These are phyloP conservation scores for Marmota flaviventris DNA, from an alignment of 2,113 vertebrate genomes.

Conservation along the genomic window DNA sequence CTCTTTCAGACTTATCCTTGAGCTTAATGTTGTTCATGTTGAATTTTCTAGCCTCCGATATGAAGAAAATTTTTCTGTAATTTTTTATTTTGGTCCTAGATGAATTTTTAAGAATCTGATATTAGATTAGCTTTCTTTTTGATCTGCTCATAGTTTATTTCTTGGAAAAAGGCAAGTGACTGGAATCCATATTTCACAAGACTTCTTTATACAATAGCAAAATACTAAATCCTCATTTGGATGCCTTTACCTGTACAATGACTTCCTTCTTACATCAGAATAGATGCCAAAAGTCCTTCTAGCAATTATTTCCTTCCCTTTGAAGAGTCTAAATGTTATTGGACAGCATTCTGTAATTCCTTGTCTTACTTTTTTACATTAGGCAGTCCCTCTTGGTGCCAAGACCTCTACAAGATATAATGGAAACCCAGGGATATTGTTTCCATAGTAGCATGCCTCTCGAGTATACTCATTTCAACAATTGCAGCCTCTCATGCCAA, in stretches of 20 bases:
- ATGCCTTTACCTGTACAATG: constrained; percentile 30
- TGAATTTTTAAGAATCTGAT: constrained; percentile 9
- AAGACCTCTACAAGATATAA: constrained; percentile 63
- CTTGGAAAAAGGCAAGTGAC: constrained; percentile 47
- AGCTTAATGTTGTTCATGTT: constrained; percentile 60
- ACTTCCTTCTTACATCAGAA: constrained; percentile 46
- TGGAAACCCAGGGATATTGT: constrained; percentile 62
- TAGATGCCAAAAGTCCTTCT: constrained; percentile 37
- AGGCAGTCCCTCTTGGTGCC: not conserved
- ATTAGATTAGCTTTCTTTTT: constrained; percentile 62
- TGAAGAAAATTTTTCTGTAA: constrained; percentile 52
- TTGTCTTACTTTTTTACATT: constrained; percentile 49
- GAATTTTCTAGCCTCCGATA: constrained; percentile 51
- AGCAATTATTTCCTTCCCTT: constrained; percentile 20
- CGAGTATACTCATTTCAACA: constrained; percentile 54
- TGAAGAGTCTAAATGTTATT: constrained; percentile 2
- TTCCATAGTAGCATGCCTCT: constrained; percentile 73
- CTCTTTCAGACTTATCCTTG: constrained; percentile 63
- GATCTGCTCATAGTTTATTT: constrained; percentile 65
- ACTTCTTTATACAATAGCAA: constrained; percentile 12
- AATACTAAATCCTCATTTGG: not conserved
- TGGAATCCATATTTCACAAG: constrained; percentile 59
- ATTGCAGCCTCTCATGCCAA: constrained; percentile 60
- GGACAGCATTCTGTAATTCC: not conserved
- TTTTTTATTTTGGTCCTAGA: constrained; percentile 52